Evolutionary conservation across 2,888 invertebrate species (phyloP), one percentile per base, ranked within the genome.

Genomic region (Athetis lepigone): DNA sequence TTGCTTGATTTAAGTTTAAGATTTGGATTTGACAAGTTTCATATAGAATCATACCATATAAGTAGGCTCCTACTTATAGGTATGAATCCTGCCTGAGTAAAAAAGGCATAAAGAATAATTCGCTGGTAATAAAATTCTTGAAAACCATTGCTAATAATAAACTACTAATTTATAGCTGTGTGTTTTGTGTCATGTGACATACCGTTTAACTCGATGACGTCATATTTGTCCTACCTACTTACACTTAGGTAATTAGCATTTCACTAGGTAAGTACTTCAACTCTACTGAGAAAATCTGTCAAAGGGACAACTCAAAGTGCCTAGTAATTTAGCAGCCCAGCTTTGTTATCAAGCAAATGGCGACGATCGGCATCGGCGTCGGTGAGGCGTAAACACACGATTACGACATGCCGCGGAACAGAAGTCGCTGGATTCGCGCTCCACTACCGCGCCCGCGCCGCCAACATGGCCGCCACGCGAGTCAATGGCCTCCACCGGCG

Each of bases 401-500:
- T 92, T 93, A 86, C 92, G 90, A 91, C 88, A 93, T 83, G 84
- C 83, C 85, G 88, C 88, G 85, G 89, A 89, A 90, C 88, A 89
- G 91, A 88, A 90, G 90, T 85, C 84, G 83, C 76, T 89, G 87
- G 89, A 92, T 93, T 92, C 88, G 92, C 94, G 93, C 90, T 91
- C 90, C 84, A 92, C 85, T 90, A 88, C 90, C 83, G 86, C 87
- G 81, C 78, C 84, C 80, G 85, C 83, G 79, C 75, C 77, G 80
- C 82, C 88, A 90, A 89, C 83, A 90, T 90, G 92, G 90, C 92
- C 83, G 89, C 89, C 88, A 81, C 85, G 81, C 85, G 90, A 92
- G 95, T 94, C 95, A 95, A 94, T 85, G 95, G 94, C 95, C 95
- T 95, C 95, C 91, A 90, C 83, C 85, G 79, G 87, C 89, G 91